Evolutionary conservation across 1,140 invertebrate species (phyloP), one percentile per base, ranked within the genome.

Genomic region (Euura lappo): DNA sequence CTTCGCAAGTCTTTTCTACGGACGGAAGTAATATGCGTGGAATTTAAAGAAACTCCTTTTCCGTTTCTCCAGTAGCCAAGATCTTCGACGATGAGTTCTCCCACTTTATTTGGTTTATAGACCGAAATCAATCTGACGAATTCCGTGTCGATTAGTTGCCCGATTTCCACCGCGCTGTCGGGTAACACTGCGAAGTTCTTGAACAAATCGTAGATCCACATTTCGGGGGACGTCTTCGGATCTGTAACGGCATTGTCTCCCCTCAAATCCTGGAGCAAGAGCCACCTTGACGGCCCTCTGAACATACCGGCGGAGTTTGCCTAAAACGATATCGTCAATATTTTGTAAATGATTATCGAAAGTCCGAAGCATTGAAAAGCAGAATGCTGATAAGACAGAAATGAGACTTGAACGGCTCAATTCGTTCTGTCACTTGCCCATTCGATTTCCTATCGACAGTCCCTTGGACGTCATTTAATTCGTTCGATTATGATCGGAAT

Each of bases 111-210:
- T 0, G 77, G 77, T 2, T 82, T 79, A 76, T 85, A 85, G 0
- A 82, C n/a, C 0, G 83, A 84, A 0, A 67, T 44, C 45, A 85
- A 60, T 11, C 76, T 60, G 7, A 76, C 10, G n/a, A 73, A 73
- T 45, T 75, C 68, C 2, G 69, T 13, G 0, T 74, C 13, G 3
- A 72, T 45, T 42, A 47, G 73, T 28, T n/a, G 75, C 0, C 68
- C 74, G 3, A 82, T n/a, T 0, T 77, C 8, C 0, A 84, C 76
- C 4, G 83, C 81, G 73, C 83, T 85, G 44, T 84, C 82, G 0
- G 83, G 83, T 45, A 77, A 79, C 2, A 80, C 73, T 1, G 69
- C 45, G 2, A 80, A 72, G 6, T 70, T 1, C 0, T 45, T 2
- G n/a, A 85, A 84, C 3, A 72, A 71, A 11, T 68, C 45, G 13